phyloP scores from a whole-genome alignment of 1,140 invertebrate species.

The Sitodiplosis mosellana region DNA sequence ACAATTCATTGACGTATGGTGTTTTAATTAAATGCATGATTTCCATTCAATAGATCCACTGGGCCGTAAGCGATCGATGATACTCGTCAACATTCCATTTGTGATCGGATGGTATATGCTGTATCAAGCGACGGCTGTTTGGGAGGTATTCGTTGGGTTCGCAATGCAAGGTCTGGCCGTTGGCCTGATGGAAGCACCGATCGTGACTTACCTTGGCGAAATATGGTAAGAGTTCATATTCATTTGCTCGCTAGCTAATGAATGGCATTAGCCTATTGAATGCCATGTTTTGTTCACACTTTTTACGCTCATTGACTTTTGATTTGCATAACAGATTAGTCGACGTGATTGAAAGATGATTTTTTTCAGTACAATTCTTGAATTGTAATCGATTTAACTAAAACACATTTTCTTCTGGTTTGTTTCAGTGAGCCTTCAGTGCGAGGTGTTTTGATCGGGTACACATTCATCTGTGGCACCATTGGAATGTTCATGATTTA shows the following conservation, averaged over 20 bases:
- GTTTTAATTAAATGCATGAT: neutral
- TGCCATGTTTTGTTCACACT: neutral
- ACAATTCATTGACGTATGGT: too few species aligned
- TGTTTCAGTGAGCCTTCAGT: constrained; percentile 37
- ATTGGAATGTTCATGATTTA: constrained; percentile 42
- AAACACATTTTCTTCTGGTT: neutral
- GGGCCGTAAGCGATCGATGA: constrained; percentile 42
- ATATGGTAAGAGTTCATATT: constrained; percentile 20
- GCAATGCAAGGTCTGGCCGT: constrained; percentile 23
- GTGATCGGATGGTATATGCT: constrained; percentile 43
- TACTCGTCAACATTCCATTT: constrained; percentile 46
- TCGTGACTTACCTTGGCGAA: constrained; percentile 33
- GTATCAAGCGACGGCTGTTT: constrained; percentile 33
- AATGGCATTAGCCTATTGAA: too few species aligned
- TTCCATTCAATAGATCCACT: constrained; percentile 27
- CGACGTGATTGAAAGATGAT: too few species aligned
- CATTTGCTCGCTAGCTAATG: neutral
- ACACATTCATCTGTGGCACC: constrained; percentile 40
- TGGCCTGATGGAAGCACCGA: constrained; percentile 34
- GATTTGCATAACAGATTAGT: neutral
- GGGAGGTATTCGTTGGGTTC: constrained; percentile 15
- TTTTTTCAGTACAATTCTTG: too few species aligned
- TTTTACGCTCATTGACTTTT: neutral
- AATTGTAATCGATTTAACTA: too few species aligned
- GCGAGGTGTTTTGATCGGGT: constrained; percentile 43